Evolutionary conservation across 2,797 vertebrate species (phyloP), one percentile per base, ranked within the genome.

Genomic region (Mormyrus hasselquistii): DNA sequence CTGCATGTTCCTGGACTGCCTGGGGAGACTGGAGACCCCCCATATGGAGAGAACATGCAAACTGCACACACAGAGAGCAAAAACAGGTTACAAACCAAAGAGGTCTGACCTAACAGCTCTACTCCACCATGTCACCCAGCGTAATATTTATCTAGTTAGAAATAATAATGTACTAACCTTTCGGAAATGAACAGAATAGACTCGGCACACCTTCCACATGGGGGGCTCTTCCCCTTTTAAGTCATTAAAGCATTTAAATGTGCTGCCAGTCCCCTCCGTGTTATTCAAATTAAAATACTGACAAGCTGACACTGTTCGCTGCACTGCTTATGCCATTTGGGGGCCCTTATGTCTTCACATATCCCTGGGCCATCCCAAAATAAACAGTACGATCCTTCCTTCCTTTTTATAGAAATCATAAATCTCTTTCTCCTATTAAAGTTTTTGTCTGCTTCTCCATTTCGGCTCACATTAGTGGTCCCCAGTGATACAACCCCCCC

Each of bases 281-380:
- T 88, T 88, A 52, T 73, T 88, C 62, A 52, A 34, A 69, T 88
- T 88, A 73, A 88, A 88, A 88, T 29, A 87, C 59, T 76, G 87
- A 88, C n/a, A 41, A 34, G 59, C 41, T 88, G 87, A 88, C 87
- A 50, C 59, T 34, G 38, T 65, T 29, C 87, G 4, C 14, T 22
- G 50, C 9, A 47, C 69, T 82, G 88, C 29, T 52, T 55, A 52
- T 41, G n/a, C 16, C 87, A 73, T 53, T 38, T 69, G 52, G 22
- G 8, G n/a, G 59, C 25, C 16, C 16, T n/a, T 12, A 57, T 29
- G 76, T 86, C 22, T 88, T 86, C 44, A 65, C 52, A 3, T 88
- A 87, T 88, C 82, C 76, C 86, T 52, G 47, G 76, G 57, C 73
- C 49, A 84, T 88, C 53, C 38, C 47, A 83, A 49, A 88, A 49